A percentile compares a stretch with the other conserved stretches of the same genome.
Conservation (phyloP, 2,113 vertebrate genomes). For the Dolichotis patagonum region DNA sequence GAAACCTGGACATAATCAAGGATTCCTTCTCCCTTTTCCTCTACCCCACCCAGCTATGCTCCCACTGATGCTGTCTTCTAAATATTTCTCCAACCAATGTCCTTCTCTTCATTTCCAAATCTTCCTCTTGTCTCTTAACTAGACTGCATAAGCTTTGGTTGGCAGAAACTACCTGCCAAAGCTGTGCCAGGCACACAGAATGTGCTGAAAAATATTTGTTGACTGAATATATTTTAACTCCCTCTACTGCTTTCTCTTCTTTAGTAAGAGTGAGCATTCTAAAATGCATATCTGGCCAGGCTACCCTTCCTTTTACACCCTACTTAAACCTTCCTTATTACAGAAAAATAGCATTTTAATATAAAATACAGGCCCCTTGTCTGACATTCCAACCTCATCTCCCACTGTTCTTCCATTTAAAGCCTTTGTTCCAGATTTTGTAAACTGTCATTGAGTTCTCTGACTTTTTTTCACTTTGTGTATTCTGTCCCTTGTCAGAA, state of each 20-base stretch:
- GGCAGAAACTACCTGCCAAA: background rate
- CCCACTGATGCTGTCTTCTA: background rate
- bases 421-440: background rate
- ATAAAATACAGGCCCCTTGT: background rate
- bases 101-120: background rate
- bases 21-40: background rate
- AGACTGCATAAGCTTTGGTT: background rate
- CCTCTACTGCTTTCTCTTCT: background rate
- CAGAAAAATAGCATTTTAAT: background rate
- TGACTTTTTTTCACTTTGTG: background rate
- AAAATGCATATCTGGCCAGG: background rate
- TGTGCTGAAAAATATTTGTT: background rate
- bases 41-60: background rate
- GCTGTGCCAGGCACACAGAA: background rate
- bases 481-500: background rate
- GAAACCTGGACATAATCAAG: slow-evolving; percentile 24
- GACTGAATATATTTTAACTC: background rate
- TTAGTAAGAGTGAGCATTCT: background rate
- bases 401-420: background rate
- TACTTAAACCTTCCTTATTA: background rate
- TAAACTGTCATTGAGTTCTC: background rate
- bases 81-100: slow-evolving; percentile 21
- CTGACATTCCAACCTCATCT: background rate
- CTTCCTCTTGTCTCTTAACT: background rate
- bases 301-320: background rate